phyloP scores from a whole-genome alignment of 2,888 invertebrate genomes.

The Sarcophaga subvicina region DNA sequence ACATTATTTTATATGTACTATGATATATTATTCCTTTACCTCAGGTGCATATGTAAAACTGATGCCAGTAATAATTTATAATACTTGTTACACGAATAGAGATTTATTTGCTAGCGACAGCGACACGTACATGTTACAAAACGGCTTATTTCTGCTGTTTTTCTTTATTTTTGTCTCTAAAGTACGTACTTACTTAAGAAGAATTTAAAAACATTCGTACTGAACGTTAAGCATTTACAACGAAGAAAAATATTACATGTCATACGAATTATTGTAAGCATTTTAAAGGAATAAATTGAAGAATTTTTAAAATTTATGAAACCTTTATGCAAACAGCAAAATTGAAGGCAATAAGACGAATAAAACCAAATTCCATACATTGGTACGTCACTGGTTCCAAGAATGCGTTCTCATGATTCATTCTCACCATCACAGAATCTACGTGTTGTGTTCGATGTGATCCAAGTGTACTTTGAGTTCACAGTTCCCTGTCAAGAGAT shows the following conservation, averaged over 20 bases:
- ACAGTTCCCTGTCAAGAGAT: too few species aligned
- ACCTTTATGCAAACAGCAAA: background rate
- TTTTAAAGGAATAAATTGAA: background rate
- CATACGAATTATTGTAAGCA: background rate
- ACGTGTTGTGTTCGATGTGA: too few species aligned
- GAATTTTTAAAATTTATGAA: background rate
- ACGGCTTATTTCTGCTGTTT: slow-evolving; percentile 12
- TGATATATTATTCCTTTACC: too few species aligned
- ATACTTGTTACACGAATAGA: slow-evolving; percentile 41
- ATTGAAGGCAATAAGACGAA: too few species aligned
- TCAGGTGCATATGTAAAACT: background rate
- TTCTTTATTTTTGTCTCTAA: background rate
- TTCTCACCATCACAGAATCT: too few species aligned
- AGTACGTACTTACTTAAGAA: background rate
- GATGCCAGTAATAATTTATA: slow-evolving; percentile 36
- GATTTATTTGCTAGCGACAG: slow-evolving; percentile 45
- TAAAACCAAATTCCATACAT: too few species aligned
- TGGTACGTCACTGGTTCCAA: too few species aligned
- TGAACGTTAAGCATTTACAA: background rate
- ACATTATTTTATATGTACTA: too few species aligned
- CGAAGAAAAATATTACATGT: background rate
- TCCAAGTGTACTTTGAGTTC: too few species aligned
- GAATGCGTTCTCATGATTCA: too few species aligned
- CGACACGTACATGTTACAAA: slow-evolving; percentile 42
- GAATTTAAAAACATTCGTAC: background rate